Conservation (phyloP, 2,113 vertebrate genomes). For the Larimichthys crocea region DNA sequence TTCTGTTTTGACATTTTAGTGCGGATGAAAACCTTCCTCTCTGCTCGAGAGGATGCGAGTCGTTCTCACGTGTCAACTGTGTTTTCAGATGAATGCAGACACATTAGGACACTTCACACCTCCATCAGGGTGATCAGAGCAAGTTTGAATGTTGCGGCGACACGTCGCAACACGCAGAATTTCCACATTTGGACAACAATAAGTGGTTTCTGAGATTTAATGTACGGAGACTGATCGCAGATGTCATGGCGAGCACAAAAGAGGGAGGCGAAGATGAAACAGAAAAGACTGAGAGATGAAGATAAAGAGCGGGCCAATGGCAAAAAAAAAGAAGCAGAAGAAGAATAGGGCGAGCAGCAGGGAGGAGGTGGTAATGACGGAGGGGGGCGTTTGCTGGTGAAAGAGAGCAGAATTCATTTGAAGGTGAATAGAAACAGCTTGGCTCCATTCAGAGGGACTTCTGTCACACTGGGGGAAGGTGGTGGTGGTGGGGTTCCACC, state of each 20-base stretch:
- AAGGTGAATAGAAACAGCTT: constrained; percentile 72
- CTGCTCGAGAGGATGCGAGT: background rate
- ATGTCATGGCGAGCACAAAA: constrained; percentile 17
- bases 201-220: background rate
- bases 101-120: background rate
- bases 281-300: constrained; percentile 18
- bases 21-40: background rate
- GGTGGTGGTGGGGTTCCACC: background rate
- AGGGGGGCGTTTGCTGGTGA: constrained; percentile 12
- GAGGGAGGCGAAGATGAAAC: constrained; percentile 4
- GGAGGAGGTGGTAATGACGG: constrained; percentile 13
- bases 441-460: constrained; percentile 56
- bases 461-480: constrained; percentile 24
- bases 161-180: background rate
- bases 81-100: background rate
- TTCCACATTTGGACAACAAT: background rate
- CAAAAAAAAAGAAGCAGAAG: constrained; percentile 20
- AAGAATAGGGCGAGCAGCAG: constrained; percentile 40
- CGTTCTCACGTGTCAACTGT: background rate
- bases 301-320: constrained; percentile 17
- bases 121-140: background rate
- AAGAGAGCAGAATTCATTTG: constrained; percentile 59
- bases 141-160: background rate
- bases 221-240: background rate
- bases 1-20: background rate